A percentile compares a stretch with the other conserved stretches of the same genome.
Evolutionary conservation across 1,140 invertebrate genomes (phyloP).

Genomic region (Euborellia annulipes): DNA sequence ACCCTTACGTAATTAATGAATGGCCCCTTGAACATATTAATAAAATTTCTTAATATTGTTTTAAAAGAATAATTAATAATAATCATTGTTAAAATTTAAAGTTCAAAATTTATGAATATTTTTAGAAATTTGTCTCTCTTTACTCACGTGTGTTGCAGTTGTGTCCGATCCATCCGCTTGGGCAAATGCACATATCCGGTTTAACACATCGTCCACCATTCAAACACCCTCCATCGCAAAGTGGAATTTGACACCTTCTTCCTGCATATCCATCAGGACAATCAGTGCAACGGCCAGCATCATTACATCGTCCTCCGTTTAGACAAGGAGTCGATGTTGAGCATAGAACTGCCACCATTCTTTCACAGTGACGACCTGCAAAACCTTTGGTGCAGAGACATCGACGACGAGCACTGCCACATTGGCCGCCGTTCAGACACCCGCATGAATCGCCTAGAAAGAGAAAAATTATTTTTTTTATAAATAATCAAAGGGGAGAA

Average conservation of each 20-base stretch:
- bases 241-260: constrained; percentile 10
- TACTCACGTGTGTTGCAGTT: constrained; percentile 12
- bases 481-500: no score
- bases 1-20: no score
- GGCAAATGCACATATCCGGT: constrained; percentile 2
- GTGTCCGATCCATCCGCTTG: background rate
- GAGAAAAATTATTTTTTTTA: background rate
- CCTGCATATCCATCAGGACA: constrained; percentile 17
- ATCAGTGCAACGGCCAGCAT: constrained; percentile 11
- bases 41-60: no score
- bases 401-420: constrained; percentile 6
- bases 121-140: constrained; percentile 6
- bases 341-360: background rate
- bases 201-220: constrained; percentile 3
- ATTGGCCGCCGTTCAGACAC: constrained; percentile 16
- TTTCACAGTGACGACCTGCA: constrained; percentile 15
- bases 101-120: no score
- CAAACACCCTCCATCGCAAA: constrained; percentile 2
- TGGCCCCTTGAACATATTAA: no score
- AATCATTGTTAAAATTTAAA: no score
- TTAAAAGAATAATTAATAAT: no score
- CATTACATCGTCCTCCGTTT: constrained; percentile 13
- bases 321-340: constrained; percentile 10
- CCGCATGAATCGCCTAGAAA: constrained; percentile 4
- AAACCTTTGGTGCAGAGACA: constrained; percentile 18